phyloP scores from a whole-genome alignment of 2,888 invertebrate species.

The Eupithecia tripunctaria region DNA sequence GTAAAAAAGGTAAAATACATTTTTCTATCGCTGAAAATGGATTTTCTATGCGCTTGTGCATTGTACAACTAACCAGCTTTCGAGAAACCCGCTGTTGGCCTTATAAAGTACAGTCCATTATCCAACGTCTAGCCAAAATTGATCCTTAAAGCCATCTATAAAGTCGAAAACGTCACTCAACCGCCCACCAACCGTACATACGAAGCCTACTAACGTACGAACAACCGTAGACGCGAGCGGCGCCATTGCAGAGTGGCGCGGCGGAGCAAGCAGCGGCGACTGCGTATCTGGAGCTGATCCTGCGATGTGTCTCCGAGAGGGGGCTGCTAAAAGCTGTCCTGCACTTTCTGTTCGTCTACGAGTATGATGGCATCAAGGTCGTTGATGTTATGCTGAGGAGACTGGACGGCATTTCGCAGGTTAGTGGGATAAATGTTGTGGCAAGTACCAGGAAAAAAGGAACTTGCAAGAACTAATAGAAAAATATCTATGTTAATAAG shows the following conservation, averaged over 20 bases:
- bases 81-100: not conserved
- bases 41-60: not conserved
- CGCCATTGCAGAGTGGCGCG: constrained; percentile 90
- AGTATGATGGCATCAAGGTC: constrained; percentile 93
- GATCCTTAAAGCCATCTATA: constrained; percentile 5
- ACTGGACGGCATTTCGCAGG: constrained; percentile 90
- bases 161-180: constrained; percentile 61
- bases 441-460: not conserved
- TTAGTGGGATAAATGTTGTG: constrained; percentile 62
- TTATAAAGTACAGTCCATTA: not conserved
- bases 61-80: not conserved
- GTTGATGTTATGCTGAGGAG: constrained; percentile 92
- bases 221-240: constrained; percentile 74
- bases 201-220: constrained; percentile 61
- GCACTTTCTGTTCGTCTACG: constrained; percentile 91
- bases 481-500: not conserved
- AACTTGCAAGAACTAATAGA: not conserved
- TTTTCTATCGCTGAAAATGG: too few species aligned
- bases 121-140: not conserved
- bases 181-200: constrained; percentile 49
- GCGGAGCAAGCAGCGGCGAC: constrained; percentile 96
- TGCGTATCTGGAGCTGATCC: constrained; percentile 95
- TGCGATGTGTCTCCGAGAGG: constrained; percentile 94
- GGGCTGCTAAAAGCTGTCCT: constrained; percentile 93
- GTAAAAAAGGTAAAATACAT: not conserved